Conservation (phyloP, 2,797 vertebrate species). For the Xiphorhynchus erythropygius region DNA sequence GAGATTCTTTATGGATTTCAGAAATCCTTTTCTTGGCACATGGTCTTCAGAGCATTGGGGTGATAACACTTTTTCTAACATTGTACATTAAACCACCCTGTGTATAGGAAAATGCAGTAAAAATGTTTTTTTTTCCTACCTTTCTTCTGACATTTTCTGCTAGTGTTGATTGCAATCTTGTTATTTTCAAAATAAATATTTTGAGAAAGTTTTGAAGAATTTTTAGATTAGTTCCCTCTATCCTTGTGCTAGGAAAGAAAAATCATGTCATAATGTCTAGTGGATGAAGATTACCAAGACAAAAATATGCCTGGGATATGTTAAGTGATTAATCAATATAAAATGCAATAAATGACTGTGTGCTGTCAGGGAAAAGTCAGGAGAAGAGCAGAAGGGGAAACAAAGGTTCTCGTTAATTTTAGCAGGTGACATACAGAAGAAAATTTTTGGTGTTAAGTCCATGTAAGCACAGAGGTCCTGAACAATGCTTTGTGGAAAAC, state of each 20-base stretch:
- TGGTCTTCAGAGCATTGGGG: background rate
- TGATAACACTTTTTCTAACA: background rate
- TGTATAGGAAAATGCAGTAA: background rate
- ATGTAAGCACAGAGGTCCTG: background rate
- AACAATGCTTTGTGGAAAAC: background rate
- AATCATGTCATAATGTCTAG: background rate
- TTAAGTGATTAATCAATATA: background rate
- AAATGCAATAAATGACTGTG: background rate
- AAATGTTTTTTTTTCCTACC: background rate
- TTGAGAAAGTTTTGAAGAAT: background rate
- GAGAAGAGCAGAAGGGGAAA: background rate
- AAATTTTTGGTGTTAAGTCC: background rate
- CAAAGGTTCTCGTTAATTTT: background rate
- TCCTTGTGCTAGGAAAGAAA: background rate
- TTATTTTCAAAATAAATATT: background rate
- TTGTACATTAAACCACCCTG: background rate
- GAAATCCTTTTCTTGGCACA: slow-evolving; percentile 31
- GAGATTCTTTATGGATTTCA: slow-evolving; percentile 31
- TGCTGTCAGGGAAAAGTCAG: background rate
- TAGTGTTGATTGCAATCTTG: background rate
- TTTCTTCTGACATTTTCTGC: background rate
- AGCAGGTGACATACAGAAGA: background rate
- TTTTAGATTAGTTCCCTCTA: background rate
- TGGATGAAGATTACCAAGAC: background rate
- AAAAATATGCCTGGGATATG: background rate